Conservation (phyloP, 2,888 invertebrate species). For the Parnassius smintheus region DNA sequence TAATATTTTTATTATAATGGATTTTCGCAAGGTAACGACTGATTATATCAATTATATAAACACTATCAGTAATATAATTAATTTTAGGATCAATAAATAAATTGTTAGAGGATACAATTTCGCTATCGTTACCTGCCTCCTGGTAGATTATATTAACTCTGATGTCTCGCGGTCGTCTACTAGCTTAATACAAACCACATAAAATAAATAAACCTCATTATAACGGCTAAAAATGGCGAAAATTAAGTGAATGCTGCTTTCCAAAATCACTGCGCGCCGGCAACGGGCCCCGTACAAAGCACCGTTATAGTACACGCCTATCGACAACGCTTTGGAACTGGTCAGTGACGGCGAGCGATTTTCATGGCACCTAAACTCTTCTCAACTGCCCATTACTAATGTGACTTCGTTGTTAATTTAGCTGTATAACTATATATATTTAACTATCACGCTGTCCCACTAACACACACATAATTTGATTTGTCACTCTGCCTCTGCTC, state of each 20-base stretch:
- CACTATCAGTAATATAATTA: no score
- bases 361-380: neutral
- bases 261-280: slow-evolving; percentile 1
- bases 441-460: no score
- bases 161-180: neutral
- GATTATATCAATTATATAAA: no score
- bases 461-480: no score
- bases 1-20: no score
- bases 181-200: neutral
- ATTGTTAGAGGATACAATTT: no score
- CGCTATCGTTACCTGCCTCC: no score
- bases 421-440: neutral
- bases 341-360: neutral
- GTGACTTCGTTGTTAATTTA: slow-evolving; percentile 1
- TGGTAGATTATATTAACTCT: neutral
- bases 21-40: no score
- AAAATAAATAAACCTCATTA: neutral
- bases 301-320: slow-evolving; percentile 16
- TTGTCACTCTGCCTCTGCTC: no score
- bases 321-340: slow-evolving; percentile 9
- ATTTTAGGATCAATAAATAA: no score
- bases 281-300: slow-evolving; percentile 1
- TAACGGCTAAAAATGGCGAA: no score
- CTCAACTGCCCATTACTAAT: slow-evolving; percentile 6
- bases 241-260: slow-evolving; percentile 1